Base-by-base conservation (phyloP, 2,797 vertebrate genomes). In the Limosa lapponica region DNA sequence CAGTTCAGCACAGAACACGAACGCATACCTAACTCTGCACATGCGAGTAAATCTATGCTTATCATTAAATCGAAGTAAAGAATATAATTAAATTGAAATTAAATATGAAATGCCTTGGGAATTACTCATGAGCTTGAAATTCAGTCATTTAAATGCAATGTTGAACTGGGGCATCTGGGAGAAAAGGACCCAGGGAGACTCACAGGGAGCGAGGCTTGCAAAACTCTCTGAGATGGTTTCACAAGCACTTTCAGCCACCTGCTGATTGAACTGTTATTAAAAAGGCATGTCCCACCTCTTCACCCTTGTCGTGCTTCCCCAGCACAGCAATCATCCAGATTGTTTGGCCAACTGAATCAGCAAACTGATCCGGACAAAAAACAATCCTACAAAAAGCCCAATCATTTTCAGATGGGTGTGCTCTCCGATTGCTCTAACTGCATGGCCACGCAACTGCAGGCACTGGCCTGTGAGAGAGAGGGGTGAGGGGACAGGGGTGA, bases 41-140 rank as follows among this genome's bases (percentile, higher is more conserved):
- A 46, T 65, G 57, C 0, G 0, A 87, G 43, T 72, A 87, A 94
- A 90, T 65, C 77, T 59, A 44, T 48, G 73, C 54, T 95, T 92
- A 96, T 87, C 80, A 51, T 75, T 85, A 96, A 81, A 74, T 81
- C 58, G 73, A 78, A 77, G 51, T 70, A 86, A 85, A 88, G 69
- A 94, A 61, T 48, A 90, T 62, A 82, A 90, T 87, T 95, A 79
- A 79, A 90, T 78, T 83, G 41, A 90, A 94, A 94, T 84, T 75
- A 93, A 95, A 90, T 82, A 93, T 17, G 2, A 90, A 87, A 87
- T 82, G 13, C 51, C 28, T 72, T 84, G 51, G 58, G 73, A 92
- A 75, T 58, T 89, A 75, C 48, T 85, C 82, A 82, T 22, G 36
- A 79, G 28, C 70, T 70, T 51, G 59, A 93, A 88, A 90, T 92